Conservation (phyloP, 1,140 invertebrate genomes). For the Calliopsis andreniformis region DNA sequence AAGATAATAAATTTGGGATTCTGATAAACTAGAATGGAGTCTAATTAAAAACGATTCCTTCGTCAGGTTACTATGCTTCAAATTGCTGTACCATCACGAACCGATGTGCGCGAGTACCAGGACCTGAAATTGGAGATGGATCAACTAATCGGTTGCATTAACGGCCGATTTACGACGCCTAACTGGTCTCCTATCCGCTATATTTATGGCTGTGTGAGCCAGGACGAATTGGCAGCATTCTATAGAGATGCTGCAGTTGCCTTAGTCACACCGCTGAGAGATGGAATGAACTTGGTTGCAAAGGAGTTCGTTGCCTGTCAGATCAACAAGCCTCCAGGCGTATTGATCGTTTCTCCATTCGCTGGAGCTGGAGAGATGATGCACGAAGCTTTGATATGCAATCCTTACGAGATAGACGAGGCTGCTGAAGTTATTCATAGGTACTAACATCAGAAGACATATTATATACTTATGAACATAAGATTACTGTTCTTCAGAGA, state of each 20-base stretch:
- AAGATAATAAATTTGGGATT: too few species aligned
- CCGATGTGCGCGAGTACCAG: conserved; percentile 94
- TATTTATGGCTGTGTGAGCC: conserved; percentile 93
- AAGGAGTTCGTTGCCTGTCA: conserved; percentile 97
- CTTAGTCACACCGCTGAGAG: conserved; percentile 91
- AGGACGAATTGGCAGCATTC: conserved; percentile 92
- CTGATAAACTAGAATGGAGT: too few species aligned
- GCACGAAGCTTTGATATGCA: conserved; percentile 94
- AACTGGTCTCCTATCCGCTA: conserved; percentile 96
- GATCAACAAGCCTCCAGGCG: conserved; percentile 92
- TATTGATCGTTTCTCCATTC: conserved; percentile 94
- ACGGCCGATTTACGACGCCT: conserved; percentile 92
- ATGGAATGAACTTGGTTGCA: conserved; percentile 96
- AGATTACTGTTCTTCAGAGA: too few species aligned
- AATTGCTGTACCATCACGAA: conserved; percentile 93
- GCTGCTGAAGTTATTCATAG: conserved; percentile 93
- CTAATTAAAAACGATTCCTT: neutral
- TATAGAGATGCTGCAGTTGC: conserved; percentile 93
- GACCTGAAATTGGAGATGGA: conserved; percentile 96
- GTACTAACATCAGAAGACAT: conserved; percentile 71
- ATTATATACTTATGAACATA: too few species aligned
- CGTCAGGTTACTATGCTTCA: conserved; percentile 87
- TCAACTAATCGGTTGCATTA: conserved; percentile 92
- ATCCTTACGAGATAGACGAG: conserved; percentile 94
- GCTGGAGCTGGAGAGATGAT: conserved; percentile 95